Evolutionary conservation across 2,113 vertebrate genomes (phyloP).

Genomic region (Apodemus sylvaticus): DNA sequence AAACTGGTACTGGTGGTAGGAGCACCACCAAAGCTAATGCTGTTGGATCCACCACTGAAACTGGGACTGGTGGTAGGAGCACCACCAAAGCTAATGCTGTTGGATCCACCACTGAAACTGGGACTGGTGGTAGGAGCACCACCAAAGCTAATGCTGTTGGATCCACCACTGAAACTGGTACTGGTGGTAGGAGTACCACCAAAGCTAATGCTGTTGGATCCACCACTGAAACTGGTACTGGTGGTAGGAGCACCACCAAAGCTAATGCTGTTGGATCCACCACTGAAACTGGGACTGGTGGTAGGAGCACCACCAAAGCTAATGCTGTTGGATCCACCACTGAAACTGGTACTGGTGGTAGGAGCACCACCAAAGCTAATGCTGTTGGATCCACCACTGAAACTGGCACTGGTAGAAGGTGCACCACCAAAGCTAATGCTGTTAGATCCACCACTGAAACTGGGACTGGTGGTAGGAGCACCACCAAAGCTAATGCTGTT

Average conservation of each 20-base stretch:
- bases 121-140: not conserved
- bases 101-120: not conserved
- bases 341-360: not conserved
- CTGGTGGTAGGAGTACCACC: not conserved
- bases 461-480: not conserved
- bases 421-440: constrained; percentile 28
- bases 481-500: constrained; percentile 40
- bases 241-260: not conserved
- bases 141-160: constrained; percentile 45
- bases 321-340: not conserved
- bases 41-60: constrained; percentile 24
- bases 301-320: constrained; percentile 12
- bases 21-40: constrained; percentile 27
- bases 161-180: not conserved
- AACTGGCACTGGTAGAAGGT: not conserved
- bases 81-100: constrained; percentile 48
- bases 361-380: not conserved
- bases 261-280: constrained; percentile 5
- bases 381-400: not conserved
- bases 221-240: not conserved
- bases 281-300: constrained; percentile 24
- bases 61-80: not conserved
- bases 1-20: not conserved
- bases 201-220: no score
- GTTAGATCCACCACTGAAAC: constrained; percentile 12